phyloP scores from a whole-genome alignment of 53 echinoderm and acorn worm genomes.

The Apostichopus leukothele region DNA sequence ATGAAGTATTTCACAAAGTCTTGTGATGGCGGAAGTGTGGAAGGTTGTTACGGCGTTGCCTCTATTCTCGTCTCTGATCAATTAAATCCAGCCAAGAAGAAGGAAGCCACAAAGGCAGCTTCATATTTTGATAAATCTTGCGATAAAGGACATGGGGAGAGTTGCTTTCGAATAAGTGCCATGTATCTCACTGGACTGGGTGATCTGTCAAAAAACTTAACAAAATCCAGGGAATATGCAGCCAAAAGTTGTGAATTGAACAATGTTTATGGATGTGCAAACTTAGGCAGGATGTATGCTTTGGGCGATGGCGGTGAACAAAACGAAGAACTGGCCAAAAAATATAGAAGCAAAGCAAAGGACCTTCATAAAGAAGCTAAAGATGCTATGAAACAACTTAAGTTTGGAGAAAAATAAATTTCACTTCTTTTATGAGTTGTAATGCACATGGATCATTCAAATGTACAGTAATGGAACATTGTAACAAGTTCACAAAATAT shows the following conservation, averaged over 20 bases:
- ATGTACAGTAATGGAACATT: too few species aligned
- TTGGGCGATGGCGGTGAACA: constrained; percentile 79
- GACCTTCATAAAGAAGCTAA: constrained; percentile 66
- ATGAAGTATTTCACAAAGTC: constrained; percentile 83
- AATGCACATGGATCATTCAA: too few species aligned
- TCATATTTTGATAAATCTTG: constrained; percentile 69
- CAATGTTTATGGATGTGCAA: constrained; percentile 89
- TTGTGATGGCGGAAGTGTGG: constrained; percentile 65
- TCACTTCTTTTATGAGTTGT: neutral
- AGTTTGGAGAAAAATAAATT: constrained; percentile 73
- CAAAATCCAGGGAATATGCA: constrained; percentile 60
- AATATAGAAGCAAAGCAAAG: constrained; percentile 70
- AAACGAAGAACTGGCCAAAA: constrained; percentile 51
- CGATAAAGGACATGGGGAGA: constrained; percentile 64
- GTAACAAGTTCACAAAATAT: too few species aligned
- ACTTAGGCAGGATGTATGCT: constrained; percentile 83
- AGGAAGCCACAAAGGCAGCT: constrained; percentile 30
- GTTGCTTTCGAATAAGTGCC: constrained; percentile 84
- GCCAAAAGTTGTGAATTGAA: constrained; percentile 72
- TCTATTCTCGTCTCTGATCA: constrained; percentile 53
- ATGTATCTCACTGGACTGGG: constrained; percentile 72
- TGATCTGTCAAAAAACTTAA: constrained; percentile 66
- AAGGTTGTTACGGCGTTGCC: constrained; percentile 78
- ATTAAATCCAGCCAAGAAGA: constrained; percentile 34
- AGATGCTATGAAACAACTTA: constrained; percentile 67